phyloP scores from a whole-genome alignment of 2,113 vertebrate species.

The Fregata magnificens region DNA sequence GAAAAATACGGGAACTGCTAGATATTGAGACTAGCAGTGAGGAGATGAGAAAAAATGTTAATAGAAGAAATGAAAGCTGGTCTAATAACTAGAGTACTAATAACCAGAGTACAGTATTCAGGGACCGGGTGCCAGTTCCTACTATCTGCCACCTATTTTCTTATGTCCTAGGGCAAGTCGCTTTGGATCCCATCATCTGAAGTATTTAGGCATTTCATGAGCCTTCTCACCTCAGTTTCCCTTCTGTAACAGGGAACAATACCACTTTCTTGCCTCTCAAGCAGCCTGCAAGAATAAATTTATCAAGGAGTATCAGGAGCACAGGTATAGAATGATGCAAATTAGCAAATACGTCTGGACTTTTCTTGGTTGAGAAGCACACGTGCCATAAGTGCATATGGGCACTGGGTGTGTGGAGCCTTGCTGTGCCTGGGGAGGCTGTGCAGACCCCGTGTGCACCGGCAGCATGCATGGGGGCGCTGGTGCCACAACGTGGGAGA shows the following conservation, averaged over 20 bases:
- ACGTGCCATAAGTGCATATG: fast-evolving
- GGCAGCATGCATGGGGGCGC: fast-evolving
- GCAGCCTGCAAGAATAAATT: background rate
- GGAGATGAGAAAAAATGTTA: background rate
- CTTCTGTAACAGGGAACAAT: background rate
- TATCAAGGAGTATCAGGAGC: background rate
- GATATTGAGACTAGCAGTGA: background rate
- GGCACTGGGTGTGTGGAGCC: background rate
- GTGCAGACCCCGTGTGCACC: fast-evolving
- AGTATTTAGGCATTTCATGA: background rate
- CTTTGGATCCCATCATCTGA: background rate
- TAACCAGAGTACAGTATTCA: background rate
- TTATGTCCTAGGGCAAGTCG: background rate
- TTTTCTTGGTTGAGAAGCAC: background rate
- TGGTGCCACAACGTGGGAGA: background rate
- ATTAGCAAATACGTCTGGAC: fast-evolving
- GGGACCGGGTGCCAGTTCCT: background rate
- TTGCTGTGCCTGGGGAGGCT: fast-evolving
- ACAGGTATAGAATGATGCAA: background rate
- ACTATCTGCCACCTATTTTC: background rate
- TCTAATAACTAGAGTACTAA: background rate
- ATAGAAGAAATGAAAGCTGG: background rate
- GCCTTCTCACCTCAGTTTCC: background rate
- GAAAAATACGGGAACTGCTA: background rate
- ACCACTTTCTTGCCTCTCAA: background rate